A percentile compares a stretch with the other conserved stretches of the same genome.
phyloP scores from a whole-genome alignment of 2,888 invertebrate species.

The Phalera bucephala region DNA sequence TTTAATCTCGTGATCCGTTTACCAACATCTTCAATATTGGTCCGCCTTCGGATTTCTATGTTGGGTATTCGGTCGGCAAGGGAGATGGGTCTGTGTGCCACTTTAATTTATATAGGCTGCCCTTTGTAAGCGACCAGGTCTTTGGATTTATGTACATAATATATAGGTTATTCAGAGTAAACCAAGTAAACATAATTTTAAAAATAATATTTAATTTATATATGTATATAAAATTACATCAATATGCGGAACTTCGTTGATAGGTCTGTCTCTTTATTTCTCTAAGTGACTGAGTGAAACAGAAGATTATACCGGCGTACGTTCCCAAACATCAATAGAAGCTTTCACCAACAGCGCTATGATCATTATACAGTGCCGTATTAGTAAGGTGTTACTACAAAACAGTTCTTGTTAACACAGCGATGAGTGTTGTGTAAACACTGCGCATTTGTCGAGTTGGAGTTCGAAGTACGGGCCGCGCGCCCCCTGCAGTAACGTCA shows the following conservation, averaged over 20 bases:
- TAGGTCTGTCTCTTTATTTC: slow-evolving; percentile 21
- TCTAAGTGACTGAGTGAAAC: slow-evolving; percentile 13
- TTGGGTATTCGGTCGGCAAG: no score
- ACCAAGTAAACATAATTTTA: no score
- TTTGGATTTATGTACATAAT: no score
- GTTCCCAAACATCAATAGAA: neutral
- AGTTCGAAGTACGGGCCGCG: slow-evolving; percentile 33
- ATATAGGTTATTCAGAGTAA: no score
- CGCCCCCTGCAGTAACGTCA: slow-evolving; percentile 65
- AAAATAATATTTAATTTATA: no score
- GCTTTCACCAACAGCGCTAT: neutral
- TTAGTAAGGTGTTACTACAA: neutral
- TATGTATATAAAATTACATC: no score
- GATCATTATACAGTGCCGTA: slow-evolving; percentile 23
- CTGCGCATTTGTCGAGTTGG: slow-evolving; percentile 6
- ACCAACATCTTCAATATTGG: no score
- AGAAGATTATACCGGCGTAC: slow-evolving; percentile 7
- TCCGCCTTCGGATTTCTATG: no score
- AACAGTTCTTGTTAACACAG: slow-evolving; percentile 14
- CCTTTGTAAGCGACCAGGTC: no score
- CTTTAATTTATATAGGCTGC: no score
- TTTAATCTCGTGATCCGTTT: no score
- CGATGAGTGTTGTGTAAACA: slow-evolving; percentile 34
- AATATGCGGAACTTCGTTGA: neutral
- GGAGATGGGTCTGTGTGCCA: no score